A percentile compares a stretch with the other conserved stretches of the same genome.
Conservation (phyloP, 2,113 vertebrate species). For the Poecilia latipinna region DNA sequence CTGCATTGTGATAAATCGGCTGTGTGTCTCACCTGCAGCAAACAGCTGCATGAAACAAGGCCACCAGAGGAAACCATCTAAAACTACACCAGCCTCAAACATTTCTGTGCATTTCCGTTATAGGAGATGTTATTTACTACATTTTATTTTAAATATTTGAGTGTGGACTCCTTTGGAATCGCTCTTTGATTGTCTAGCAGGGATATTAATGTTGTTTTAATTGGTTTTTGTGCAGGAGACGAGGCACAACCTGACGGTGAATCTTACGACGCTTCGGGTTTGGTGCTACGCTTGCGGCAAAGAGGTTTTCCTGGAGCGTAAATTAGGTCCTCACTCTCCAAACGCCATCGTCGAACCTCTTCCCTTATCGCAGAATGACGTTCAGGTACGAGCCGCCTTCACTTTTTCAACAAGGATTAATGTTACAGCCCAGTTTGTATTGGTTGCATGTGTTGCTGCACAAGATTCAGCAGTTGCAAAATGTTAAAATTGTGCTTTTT, state of each 20-base stretch:
- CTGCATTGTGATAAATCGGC: neutral
- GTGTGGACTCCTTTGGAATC: neutral
- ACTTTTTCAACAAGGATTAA: neutral
- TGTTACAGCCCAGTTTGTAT: neutral
- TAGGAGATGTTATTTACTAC: neutral
- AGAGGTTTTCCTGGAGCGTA: constrained; percentile 96
- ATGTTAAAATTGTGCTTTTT: neutral
- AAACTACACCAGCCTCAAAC: neutral
- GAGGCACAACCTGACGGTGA: constrained; percentile 94
- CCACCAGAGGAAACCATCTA: neutral
- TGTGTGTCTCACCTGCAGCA: neutral
- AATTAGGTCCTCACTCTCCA: constrained; percentile 85
- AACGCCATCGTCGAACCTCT: constrained; percentile 79
- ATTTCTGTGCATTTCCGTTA: neutral
- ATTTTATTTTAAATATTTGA: neutral
- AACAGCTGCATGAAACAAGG: neutral
- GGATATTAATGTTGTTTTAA: neutral
- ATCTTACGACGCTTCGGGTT: constrained; percentile 95
- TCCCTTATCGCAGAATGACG: constrained; percentile 71
- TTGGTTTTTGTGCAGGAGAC: constrained; percentile 83
- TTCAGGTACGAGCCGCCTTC: constrained; percentile 80
- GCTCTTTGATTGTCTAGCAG: too few relatives aligned
- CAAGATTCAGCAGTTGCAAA: neutral
- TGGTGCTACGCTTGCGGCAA: constrained; percentile 98
- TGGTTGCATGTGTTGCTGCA: neutral